Conservation (phyloP, 2,113 vertebrate species). For the Clinocottus analis region DNA sequence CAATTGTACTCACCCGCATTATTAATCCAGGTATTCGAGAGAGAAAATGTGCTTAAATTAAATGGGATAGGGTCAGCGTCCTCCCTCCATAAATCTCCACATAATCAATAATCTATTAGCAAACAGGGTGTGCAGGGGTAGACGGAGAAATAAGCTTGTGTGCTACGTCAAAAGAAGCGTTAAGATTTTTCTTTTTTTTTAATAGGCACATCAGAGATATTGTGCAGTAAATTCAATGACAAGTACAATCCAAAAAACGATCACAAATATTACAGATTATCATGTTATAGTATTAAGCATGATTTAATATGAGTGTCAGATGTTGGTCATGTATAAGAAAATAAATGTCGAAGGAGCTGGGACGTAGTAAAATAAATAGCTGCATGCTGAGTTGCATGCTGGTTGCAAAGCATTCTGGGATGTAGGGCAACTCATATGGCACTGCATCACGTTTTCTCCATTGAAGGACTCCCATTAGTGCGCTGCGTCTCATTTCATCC, state of each 20-base stretch:
- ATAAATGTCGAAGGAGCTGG: too few species aligned
- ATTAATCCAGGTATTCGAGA: not conserved
- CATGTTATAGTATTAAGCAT: not conserved
- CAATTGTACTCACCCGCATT: not conserved
- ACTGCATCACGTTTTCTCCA: not conserved
- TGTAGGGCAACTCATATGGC: too few species aligned
- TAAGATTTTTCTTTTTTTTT: not conserved
- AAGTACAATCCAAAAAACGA: not conserved
- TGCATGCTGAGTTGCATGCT: too few species aligned
- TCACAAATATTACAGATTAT: not conserved
- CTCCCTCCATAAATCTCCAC: constrained; percentile 18
- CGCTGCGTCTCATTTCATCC: too few species aligned
- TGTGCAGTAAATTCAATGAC: not conserved
- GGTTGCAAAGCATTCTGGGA: not conserved
- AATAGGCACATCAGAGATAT: not conserved
- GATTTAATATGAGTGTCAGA: not conserved
- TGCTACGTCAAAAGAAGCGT: not conserved
- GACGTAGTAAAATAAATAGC: not conserved
- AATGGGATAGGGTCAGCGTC: constrained; percentile 15
- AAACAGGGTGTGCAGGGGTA: not conserved
- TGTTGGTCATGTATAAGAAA: too few species aligned
- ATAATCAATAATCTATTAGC: constrained; percentile 6
- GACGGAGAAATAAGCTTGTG: not conserved
- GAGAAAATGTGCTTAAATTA: not conserved
- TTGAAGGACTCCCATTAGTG: not conserved